Base-by-base conservation (phyloP, 2,888 invertebrate species). In the Drosophila seclusa region DNA sequence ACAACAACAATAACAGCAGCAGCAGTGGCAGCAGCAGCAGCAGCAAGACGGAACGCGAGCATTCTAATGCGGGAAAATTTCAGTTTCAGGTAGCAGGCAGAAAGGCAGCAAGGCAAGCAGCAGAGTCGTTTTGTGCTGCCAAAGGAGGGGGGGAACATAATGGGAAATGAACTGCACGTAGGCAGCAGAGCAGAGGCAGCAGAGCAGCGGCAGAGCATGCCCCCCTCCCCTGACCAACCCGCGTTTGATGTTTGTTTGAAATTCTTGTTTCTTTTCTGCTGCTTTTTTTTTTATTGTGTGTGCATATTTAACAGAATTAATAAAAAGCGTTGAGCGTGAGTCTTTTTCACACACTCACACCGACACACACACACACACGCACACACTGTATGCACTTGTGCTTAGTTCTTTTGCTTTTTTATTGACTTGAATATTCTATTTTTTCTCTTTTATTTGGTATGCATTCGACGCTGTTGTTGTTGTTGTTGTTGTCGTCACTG, bases 41-140 rank as follows among this genome's bases (percentile, higher is more conserved):
- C 48, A 71, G 38, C 10, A 55, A 63, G 59, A 61, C 70, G 68
- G 54, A 69, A 74, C 82, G 50, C 70, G 50, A 66, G 76, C 80
- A 80, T 83, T 82, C 82, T 78, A 84, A 81, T 82, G 84, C 83
- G 80, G 80, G 83, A 85, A 85, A 82, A 76, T 80, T 87, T 83
- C 77, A 74, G 82, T 76, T 83, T 84, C 82, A 82, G 82, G 82
- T 82, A 82, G 81, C 58, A 72, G 58, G 29, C 55, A 50, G 63
- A 53, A 60, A 21, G 67, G 38, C 49, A 31, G 55, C 53, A 18
- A 16, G 55, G 61, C 74, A 52, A 58, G 45, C 61, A 45, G 63
- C 61, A 65, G 52, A 50, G 68, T 63, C 57, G 40, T 58, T 64
- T 2, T 49, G 49, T 48, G 55, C 16, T 67, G 68, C 45, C 32